Percentiles rank a stretch among this genome's conserved stretches.
Evolutionary conservation across 2,797 vertebrate species (phyloP).

Genomic region (Dryobates pubescens): DNA sequence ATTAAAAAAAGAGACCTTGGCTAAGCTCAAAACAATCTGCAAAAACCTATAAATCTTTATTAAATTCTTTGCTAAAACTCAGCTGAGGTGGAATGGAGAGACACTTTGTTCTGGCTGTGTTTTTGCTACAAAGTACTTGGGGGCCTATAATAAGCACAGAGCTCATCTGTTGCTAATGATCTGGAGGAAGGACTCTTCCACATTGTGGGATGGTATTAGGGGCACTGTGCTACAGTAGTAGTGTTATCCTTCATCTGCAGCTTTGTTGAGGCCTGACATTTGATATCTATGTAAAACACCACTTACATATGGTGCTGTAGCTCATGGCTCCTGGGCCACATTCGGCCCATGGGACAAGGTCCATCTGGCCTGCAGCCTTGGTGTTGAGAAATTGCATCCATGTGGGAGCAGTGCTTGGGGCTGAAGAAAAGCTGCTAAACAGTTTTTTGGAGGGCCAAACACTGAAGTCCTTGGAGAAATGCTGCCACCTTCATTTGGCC

Average conservation of each 20-base stretch:
- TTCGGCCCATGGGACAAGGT: neutral
- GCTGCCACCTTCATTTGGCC: neutral
- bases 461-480: neutral
- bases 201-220: neutral
- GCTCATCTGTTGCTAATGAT: conserved; percentile 29
- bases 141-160: neutral
- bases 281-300: conserved; percentile 41
- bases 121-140: neutral
- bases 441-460: neutral
- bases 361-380: conserved; percentile 59
- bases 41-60: conserved; percentile 62
- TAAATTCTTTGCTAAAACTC: conserved; percentile 52
- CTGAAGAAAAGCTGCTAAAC: neutral
- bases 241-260: neutral
- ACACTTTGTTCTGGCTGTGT: conserved; percentile 3
- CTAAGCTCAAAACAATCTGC: conserved; percentile 44
- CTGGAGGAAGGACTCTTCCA: conserved; percentile 11
- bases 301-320: conserved; percentile 30
- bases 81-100: conserved; percentile 2
- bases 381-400: neutral
- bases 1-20: conserved; percentile 47
- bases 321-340: conserved; percentile 5
- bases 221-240: conserved; percentile 22
- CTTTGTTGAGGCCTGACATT: conserved; percentile 39
- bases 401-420: neutral